Conservation (phyloP, 2,888 invertebrate genomes). For the Acronicta leporina region DNA sequence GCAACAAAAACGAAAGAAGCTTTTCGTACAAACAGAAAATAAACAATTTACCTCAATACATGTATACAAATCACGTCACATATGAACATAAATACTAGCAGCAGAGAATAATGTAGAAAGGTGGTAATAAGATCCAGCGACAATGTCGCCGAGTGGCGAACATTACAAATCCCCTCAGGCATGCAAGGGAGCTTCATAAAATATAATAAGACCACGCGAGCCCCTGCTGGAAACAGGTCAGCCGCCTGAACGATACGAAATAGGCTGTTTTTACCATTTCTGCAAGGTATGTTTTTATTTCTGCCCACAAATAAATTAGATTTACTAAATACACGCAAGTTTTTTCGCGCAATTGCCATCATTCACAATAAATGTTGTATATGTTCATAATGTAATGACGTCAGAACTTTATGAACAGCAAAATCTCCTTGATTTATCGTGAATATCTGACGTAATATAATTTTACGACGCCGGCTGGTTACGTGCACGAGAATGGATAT, state of each 20-base stretch:
- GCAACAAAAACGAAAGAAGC: slow-evolving; percentile 31
- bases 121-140: slow-evolving; percentile 77
- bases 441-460: slow-evolving; percentile 37
- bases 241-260: slow-evolving; percentile 51
- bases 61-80: slow-evolving; percentile 49
- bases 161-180: slow-evolving; percentile 76
- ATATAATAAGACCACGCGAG: slow-evolving; percentile 83
- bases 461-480: slow-evolving; percentile 37
- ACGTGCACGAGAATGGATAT: slow-evolving; percentile 36
- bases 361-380: slow-evolving; percentile 25
- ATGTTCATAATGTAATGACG: slow-evolving; percentile 41
- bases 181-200: slow-evolving; percentile 80
- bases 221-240: slow-evolving; percentile 75
- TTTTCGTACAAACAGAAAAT: slow-evolving; percentile 40
- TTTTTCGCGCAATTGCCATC: slow-evolving; percentile 16
- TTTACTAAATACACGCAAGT: slow-evolving; percentile 16
- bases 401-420: slow-evolving; percentile 38
- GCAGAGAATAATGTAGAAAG: slow-evolving; percentile 66
- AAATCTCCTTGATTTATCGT: slow-evolving; percentile 41
- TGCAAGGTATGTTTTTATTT: slow-evolving; percentile 40
- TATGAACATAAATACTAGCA: slow-evolving; percentile 68
- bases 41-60: slow-evolving; percentile 47
- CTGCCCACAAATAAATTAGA: slow-evolving; percentile 37
- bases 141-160: slow-evolving; percentile 73
- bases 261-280: slow-evolving; percentile 38